phyloP scores from a whole-genome alignment of 2,888 invertebrate genomes.

The Oscheius myriophilus region DNA sequence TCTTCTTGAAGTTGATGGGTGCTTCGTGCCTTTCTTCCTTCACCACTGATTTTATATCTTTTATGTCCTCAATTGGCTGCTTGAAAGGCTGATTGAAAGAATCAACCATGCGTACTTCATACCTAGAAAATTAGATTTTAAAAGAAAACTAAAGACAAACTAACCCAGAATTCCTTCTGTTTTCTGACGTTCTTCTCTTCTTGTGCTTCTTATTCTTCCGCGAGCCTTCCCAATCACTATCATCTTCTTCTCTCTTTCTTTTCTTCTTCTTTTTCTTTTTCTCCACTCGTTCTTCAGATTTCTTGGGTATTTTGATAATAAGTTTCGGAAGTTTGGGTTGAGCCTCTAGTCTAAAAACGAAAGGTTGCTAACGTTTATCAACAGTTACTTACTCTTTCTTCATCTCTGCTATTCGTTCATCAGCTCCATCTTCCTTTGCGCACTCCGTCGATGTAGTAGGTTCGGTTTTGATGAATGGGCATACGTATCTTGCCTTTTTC shows the following conservation, averaged over 20 bases:
- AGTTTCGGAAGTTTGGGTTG: conserved; percentile 45
- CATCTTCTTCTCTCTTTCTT: conserved; percentile 28
- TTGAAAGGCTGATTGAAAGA: conserved; percentile 1
- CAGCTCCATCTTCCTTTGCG: conserved; percentile 32
- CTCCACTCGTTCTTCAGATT: conserved; percentile 17
- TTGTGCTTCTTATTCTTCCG: conserved; percentile 12
- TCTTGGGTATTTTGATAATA: conserved; percentile 34
- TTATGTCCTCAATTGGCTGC: not conserved
- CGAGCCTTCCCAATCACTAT: conserved; percentile 38
- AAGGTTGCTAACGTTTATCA: not conserved
- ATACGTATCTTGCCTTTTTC: conserved; percentile 30
- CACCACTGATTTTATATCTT: not conserved
- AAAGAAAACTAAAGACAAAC: not conserved
- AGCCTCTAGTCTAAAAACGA: conserved; percentile 9
- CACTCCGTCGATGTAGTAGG: conserved; percentile 35
- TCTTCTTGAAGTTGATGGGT: conserved; percentile 32
- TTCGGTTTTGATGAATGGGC: conserved; percentile 34
- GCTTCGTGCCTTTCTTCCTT: conserved; percentile 7
- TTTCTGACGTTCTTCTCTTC: conserved; percentile 3
- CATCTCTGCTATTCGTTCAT: not conserved
- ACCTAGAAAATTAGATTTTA: too few species aligned
- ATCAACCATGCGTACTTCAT: conserved; percentile 20
- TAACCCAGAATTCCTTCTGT: conserved; percentile 18
- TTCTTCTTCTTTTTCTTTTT: conserved; percentile 34
- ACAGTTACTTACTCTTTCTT: conserved; percentile 11